Evolutionary conservation across 64 coral and sea anemone genomes (phyloP).

Genomic region (Orbicella faveolata): DNA sequence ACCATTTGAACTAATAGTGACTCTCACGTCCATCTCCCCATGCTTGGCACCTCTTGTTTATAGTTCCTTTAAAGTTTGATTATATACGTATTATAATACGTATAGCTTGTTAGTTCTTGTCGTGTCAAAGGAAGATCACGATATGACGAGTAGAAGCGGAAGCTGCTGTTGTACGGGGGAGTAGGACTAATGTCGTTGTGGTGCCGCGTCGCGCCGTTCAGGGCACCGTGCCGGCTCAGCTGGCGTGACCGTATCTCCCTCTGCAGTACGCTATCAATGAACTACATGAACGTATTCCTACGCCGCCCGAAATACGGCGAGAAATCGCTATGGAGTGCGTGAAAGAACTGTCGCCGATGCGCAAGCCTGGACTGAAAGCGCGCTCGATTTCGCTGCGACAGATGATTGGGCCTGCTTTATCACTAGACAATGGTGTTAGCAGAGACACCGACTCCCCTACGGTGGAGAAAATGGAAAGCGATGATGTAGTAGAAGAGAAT

Average conservation of each 20-base stretch:
- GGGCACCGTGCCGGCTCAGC: conserved; percentile 51
- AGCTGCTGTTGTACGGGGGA: conserved; percentile 76
- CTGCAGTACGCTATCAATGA: conserved; percentile 84
- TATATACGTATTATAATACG: too few relatives aligned
- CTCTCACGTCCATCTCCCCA: too few relatives aligned
- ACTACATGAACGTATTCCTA: conserved; percentile 82
- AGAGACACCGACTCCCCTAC: conserved; percentile 35
- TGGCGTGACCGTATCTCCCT: conserved; percentile 64
- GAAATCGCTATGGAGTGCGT: conserved; percentile 90
- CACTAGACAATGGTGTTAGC: conserved; percentile 63
- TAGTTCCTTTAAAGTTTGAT: too few relatives aligned
- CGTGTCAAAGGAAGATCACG: too few relatives aligned
- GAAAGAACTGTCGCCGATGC: conserved; percentile 71
- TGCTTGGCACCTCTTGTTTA: too few relatives aligned
- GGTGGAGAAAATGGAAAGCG: conserved; percentile 72
- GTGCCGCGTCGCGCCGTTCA: conserved; percentile 22
- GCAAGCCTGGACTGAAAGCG: conserved; percentile 58
- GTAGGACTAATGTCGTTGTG: conserved; percentile 36
- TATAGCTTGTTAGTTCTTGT: too few relatives aligned
- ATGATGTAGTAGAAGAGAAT: conserved; percentile 41
- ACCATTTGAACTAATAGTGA: too few relatives aligned
- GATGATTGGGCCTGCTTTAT: conserved; percentile 58
- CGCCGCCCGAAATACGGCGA: conserved; percentile 91
- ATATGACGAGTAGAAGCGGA: conserved; percentile 22
- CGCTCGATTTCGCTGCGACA: conserved; percentile 64